phyloP scores from a whole-genome alignment of 2,113 vertebrate species.

The Ciconia boyciana region DNA sequence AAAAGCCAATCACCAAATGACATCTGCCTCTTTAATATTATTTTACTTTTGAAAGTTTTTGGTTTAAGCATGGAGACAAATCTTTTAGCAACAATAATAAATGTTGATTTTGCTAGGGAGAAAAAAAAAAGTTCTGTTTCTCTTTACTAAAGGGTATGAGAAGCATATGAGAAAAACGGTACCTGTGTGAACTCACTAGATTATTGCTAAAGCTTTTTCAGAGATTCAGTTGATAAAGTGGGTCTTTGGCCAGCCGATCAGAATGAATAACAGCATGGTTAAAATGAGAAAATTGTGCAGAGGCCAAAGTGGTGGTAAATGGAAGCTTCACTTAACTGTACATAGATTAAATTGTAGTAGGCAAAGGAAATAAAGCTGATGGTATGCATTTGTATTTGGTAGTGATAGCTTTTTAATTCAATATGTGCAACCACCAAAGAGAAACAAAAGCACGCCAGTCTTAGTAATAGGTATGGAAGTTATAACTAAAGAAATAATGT shows the following conservation, averaged over 20 bases:
- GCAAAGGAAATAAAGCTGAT: slow-evolving; percentile 17
- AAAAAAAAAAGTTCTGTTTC: neutral
- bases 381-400: neutral
- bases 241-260: neutral
- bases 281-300: neutral
- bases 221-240: neutral
- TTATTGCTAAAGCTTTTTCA: neutral
- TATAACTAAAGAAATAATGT: neutral
- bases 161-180: neutral
- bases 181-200: neutral
- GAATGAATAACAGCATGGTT: neutral
- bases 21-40: neutral
- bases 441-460: neutral
- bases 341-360: neutral
- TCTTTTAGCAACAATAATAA: neutral
- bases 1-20: neutral
- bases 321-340: neutral
- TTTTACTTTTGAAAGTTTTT: neutral
- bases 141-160: neutral
- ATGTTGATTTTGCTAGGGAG: neutral
- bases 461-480: neutral
- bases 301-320: slow-evolving; percentile 9
- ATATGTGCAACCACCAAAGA: slow-evolving; percentile 17
- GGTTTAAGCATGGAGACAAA: neutral
- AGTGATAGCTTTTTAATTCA: slow-evolving; percentile 34